Evolutionary conservation across 2,888 invertebrate species (phyloP).

Genomic region (Actias luna): DNA sequence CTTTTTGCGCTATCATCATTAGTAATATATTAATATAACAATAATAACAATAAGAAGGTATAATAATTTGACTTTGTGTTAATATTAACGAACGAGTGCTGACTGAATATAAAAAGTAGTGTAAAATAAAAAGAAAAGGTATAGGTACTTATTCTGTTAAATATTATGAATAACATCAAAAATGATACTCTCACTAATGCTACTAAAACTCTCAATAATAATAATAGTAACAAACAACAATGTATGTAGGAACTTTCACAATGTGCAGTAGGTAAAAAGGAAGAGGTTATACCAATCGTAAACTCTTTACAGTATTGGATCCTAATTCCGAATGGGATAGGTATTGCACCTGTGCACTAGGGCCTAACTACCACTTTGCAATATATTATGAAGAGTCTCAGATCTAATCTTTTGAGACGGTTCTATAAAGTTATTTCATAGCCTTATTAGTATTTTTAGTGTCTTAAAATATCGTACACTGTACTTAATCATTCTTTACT

Average conservation of each 20-base stretch:
- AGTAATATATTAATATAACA: too few relatives aligned
- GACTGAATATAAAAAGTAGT: too few relatives aligned
- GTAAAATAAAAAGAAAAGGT: too few relatives aligned
- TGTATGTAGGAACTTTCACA: conserved; percentile 12
- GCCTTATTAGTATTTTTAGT: neutral
- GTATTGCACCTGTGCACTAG: conserved; percentile 63
- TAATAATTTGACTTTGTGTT: too few relatives aligned
- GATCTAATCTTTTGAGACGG: conserved; percentile 29
- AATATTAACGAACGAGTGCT: too few relatives aligned
- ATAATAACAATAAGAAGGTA: too few relatives aligned
- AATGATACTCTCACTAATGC: too few relatives aligned
- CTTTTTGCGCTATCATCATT: too few relatives aligned
- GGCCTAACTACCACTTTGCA: conserved; percentile 43
- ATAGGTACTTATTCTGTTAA: too few relatives aligned
- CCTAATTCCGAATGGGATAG: conserved; percentile 67
- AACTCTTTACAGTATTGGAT: conserved; percentile 62
- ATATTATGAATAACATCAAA: too few relatives aligned
- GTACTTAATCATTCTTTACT: too few relatives aligned
- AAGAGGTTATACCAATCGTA: conserved; percentile 44
- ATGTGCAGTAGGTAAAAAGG: conserved; percentile 14
- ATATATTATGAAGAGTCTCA: conserved; percentile 48
- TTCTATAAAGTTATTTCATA: neutral
- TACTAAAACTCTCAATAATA: neutral
- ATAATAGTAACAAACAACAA: conserved; percentile 5
- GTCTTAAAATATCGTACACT: neutral